A percentile compares a stretch with the other conserved stretches of the same genome.
Conservation (phyloP, 2,113 vertebrate species). For the Oncorhynchus nerka region DNA sequence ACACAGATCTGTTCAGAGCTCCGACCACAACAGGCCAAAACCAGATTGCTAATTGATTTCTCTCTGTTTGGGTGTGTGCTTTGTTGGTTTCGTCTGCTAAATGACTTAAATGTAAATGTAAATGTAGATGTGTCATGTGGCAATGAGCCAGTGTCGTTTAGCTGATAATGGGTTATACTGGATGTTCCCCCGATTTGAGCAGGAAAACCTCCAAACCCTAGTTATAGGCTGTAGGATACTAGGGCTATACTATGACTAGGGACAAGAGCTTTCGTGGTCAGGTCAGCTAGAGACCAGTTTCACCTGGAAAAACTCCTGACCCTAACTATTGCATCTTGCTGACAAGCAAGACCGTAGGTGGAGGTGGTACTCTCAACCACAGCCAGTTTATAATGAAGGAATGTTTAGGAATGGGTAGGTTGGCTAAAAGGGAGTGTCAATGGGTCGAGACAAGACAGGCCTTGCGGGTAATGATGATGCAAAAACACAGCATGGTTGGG, state of each 20-base stretch:
- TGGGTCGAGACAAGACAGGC: constrained; percentile 26
- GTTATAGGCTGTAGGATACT: too few relatives aligned
- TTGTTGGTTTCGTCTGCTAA: not conserved
- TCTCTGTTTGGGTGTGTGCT: constrained; percentile 12
- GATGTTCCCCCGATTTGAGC: not conserved
- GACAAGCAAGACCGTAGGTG: too few relatives aligned
- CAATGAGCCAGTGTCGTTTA: too few relatives aligned
- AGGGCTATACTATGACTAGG: too few relatives aligned
- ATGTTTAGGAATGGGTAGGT: constrained; percentile 46
- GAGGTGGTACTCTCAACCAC: not conserved
- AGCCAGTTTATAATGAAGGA: not conserved
- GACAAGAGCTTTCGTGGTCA: too few relatives aligned
- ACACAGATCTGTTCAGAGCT: not conserved
- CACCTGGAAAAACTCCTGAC: too few relatives aligned
- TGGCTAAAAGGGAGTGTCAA: constrained; percentile 56
- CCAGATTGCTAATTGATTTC: not conserved
- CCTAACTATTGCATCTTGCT: too few relatives aligned
- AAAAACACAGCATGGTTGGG: constrained; percentile 26
- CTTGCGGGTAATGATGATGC: constrained; percentile 22
- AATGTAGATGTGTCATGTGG: not conserved
- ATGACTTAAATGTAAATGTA: too few relatives aligned
- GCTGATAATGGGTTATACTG: not conserved
- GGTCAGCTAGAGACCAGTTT: too few relatives aligned
- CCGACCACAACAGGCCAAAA: not conserved
- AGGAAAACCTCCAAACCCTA: too few relatives aligned